Base-by-base conservation (phyloP, 2,113 vertebrate genomes). In the Brachypteracias leptosomus region DNA sequence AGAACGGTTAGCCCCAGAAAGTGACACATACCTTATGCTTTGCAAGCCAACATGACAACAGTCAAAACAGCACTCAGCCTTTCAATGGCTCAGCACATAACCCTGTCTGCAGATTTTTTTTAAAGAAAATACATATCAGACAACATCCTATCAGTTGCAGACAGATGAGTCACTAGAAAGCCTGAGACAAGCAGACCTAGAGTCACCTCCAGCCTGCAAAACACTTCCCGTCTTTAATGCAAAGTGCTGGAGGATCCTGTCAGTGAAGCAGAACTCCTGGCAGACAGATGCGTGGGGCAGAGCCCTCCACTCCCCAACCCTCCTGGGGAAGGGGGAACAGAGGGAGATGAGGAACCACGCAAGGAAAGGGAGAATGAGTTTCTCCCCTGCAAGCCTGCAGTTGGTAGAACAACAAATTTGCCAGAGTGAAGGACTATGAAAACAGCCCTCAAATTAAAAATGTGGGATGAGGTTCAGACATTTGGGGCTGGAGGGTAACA, bases 111-210 rank as follows among this genome's bases (percentile, higher is more conserved):
- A 49, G 61, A n/a, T n/a, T n/a, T n/a, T n/a, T n/a, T 67, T 67
- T 21, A 7, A 35, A 81, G 61, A 44, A 47, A 44, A 33, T 19
- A 63, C 4, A 4, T 47, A 66, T 80, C 79, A 90, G 94, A 92
- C 83, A 2, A 57, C 81, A 65, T 47, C 35, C 0, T 97, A 95
- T 97, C 65, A 36, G 78, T 16, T 90, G 92, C 87, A 98, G 94
- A 97, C 85, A 71, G 57, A 93, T 97, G 97, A 97, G 84, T 98
- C 98, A 97, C 72, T 66, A 88, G 71, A 86, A 90, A 68, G 72
- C 85, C 84, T 47, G 80, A 90, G 52, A 80, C 94, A 95, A 87
- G 89, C 78, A 95, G 96, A 77, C 93, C 62, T 18, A 46, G 76
- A 87, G 74, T 94, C 95, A 98, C 97, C 97, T 96, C 92, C 66